Evolutionary conservation across 2,797 vertebrate species (phyloP).

Genomic region (Hoplostethus atlanticus): DNA sequence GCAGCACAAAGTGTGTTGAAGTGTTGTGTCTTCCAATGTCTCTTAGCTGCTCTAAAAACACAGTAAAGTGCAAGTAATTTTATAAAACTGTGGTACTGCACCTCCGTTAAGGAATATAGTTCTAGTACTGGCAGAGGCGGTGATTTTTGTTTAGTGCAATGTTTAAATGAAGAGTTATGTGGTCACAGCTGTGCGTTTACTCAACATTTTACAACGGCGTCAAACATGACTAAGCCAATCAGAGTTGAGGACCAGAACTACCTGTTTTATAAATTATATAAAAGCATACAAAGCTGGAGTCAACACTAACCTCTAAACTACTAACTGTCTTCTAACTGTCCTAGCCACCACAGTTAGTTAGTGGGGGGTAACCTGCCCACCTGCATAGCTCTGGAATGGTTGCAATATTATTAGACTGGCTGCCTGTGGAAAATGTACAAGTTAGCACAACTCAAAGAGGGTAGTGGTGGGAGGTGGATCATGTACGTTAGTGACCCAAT

Average conservation of each 20-base stretch:
- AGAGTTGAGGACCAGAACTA: background rate
- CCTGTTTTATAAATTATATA: too few species aligned
- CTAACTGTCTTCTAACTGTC: too few species aligned
- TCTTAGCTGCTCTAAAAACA: background rate
- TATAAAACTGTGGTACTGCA: background rate
- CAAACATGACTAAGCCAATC: background rate
- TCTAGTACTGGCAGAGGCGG: too few species aligned
- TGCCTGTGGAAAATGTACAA: slow-evolving; percentile 27
- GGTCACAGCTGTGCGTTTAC: background rate
- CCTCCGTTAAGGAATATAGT: too few species aligned
- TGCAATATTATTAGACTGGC: slow-evolving; percentile 41
- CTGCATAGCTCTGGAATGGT: background rate
- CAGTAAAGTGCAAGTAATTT: background rate
- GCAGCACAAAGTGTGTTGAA: slow-evolving; percentile 86
- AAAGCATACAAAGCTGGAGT: background rate
- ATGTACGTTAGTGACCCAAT: slow-evolving; percentile 31
- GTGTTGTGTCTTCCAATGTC: background rate
- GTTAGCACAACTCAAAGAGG: slow-evolving; percentile 23
- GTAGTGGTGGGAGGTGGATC: slow-evolving; percentile 20
- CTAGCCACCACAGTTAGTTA: too few species aligned
- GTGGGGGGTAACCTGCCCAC: slow-evolving; percentile 1
- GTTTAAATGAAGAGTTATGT: background rate
- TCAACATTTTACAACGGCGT: background rate
- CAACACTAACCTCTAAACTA: background rate
- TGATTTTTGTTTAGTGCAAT: background rate